phyloP scores from a whole-genome alignment of 2,113 vertebrate genomes.

The human (Homo sapiens) region DNA sequence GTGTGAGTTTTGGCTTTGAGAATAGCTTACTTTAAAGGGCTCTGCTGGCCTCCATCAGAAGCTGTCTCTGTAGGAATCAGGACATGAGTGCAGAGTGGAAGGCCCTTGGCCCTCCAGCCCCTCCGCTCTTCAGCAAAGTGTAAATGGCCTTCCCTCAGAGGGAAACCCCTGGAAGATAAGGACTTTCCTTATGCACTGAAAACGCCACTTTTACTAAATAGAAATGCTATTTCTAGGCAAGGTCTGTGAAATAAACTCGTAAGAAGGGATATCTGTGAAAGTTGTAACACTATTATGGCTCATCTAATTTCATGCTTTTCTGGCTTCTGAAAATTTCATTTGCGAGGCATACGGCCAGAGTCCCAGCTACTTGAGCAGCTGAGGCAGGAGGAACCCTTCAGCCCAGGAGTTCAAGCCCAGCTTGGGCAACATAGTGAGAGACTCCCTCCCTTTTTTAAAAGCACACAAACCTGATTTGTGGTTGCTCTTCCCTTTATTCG shows the following conservation, averaged over 20 bases:
- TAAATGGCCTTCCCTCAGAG: accelerated
- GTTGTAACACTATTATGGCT: no score
- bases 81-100: accelerated
- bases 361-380: background rate
- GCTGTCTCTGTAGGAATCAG: background rate
- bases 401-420: background rate
- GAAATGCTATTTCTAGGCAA: background rate
- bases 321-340: background rate
- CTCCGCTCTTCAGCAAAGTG: background rate
- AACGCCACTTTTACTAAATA: background rate
- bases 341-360: background rate
- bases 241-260: background rate
- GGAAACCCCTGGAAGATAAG: background rate
- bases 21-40: background rate
- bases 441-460: background rate
- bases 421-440: background rate
- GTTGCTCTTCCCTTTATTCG: background rate
- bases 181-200: background rate
- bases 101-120: background rate
- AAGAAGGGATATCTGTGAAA: background rate
- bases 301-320: background rate
- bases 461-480: background rate
- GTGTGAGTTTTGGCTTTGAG: background rate
- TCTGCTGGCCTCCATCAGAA: background rate
- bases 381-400: background rate